phyloP scores from a whole-genome alignment of 2,797 vertebrate species.

The Toxotes lorentzi region DNA sequence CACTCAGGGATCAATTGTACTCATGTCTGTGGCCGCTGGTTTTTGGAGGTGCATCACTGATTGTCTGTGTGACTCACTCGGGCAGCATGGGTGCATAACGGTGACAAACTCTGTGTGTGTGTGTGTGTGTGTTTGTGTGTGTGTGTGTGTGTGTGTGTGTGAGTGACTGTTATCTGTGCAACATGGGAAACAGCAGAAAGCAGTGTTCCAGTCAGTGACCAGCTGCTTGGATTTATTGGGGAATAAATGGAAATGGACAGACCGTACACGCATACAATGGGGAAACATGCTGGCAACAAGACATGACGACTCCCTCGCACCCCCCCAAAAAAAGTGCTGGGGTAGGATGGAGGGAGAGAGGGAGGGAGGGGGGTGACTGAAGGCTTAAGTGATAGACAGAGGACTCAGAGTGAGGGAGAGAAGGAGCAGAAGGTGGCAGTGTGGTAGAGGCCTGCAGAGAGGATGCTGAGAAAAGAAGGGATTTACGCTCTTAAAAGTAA shows the following conservation, averaged over 20 bases:
- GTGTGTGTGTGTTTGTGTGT: slow-evolving; percentile 11
- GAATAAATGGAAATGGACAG: slow-evolving; percentile 70
- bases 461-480: slow-evolving; percentile 33
- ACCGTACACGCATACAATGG: slow-evolving; percentile 24
- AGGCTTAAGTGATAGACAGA: no score
- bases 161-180: slow-evolving; percentile 58
- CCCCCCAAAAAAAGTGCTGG: background rate
- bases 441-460: slow-evolving; percentile 8
- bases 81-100: slow-evolving; percentile 35
- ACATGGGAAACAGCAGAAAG: slow-evolving; percentile 56
- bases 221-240: slow-evolving; percentile 64
- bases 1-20: slow-evolving; percentile 41
- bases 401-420: background rate
- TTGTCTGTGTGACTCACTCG: slow-evolving; percentile 30
- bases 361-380: background rate
- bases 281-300: slow-evolving; percentile 38
- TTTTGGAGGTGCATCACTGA: slow-evolving; percentile 49
- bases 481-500: slow-evolving; percentile 41
- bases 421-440: slow-evolving; percentile 32
- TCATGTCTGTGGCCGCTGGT: slow-evolving; percentile 38
- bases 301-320: background rate
- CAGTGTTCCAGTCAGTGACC: slow-evolving; percentile 68
- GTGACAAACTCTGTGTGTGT: slow-evolving; percentile 26
- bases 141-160: slow-evolving; percentile 18
- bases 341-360: background rate